phyloP scores from a whole-genome alignment of 1,140 invertebrate species.

The Meloidogyne hapla region DNA sequence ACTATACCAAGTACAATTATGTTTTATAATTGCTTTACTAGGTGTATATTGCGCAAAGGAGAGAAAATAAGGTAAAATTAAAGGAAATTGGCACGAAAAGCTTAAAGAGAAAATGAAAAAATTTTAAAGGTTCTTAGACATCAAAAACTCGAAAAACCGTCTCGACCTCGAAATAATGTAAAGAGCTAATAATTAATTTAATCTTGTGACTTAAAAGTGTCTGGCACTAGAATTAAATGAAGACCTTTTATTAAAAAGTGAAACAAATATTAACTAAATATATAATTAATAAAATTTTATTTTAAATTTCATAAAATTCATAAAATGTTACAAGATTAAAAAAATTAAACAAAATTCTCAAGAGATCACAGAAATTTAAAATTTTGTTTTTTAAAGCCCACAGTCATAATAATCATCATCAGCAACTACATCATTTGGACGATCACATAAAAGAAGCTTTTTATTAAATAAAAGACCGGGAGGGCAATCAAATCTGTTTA shows the following conservation, averaged over 20 bases:
- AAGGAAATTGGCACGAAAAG: not conserved
- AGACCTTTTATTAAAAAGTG: not conserved
- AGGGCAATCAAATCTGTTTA: conserved; percentile 44
- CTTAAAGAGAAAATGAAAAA: not conserved
- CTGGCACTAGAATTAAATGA: not conserved
- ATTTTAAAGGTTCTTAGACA: not conserved
- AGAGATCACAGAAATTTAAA: not conserved
- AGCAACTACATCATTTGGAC: conserved; percentile 42
- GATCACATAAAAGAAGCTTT: conserved; percentile 40
- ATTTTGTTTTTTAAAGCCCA: not conserved
- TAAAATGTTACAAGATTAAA: too few species aligned
- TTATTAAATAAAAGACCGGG: conserved; percentile 43
- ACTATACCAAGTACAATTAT: not conserved
- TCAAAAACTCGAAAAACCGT: not conserved
- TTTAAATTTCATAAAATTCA: too few species aligned
- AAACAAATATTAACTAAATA: not conserved
- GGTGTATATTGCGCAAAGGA: not conserved
- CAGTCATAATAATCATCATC: not conserved
- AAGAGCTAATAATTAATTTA: not conserved
- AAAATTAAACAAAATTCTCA: not conserved
- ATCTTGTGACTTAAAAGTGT: not conserved
- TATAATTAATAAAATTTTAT: not conserved
- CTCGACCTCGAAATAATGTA: not conserved
- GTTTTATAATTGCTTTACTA: not conserved
- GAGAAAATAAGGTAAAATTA: not conserved